Conservation (phyloP, 1,140 invertebrate species). For the Panagrolaimus sp. region DNA sequence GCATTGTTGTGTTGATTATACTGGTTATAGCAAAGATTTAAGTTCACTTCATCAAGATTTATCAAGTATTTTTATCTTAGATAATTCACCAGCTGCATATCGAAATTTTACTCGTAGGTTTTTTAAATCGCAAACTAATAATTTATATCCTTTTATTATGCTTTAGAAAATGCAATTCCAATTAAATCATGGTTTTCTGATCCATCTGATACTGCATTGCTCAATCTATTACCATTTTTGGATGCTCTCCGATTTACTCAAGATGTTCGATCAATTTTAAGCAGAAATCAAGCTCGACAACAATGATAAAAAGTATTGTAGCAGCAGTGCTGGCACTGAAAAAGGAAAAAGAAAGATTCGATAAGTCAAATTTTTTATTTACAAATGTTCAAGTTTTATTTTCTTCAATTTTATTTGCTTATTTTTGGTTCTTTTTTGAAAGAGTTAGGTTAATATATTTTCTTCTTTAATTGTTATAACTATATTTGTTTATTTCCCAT, state of each 20-base stretch:
- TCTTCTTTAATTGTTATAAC: too few species aligned
- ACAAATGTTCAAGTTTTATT: too few species aligned
- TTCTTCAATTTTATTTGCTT: too few species aligned
- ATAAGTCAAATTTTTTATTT: too few species aligned
- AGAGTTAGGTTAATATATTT: too few species aligned
- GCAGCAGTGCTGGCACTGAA: too few species aligned
- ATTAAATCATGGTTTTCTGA: slow-evolving; percentile 99
- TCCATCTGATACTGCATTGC: slow-evolving; percentile 86
- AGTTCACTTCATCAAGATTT: slow-evolving; percentile 90
- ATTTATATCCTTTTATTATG: slow-evolving; percentile 16
- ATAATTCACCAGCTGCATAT: slow-evolving; percentile 98
- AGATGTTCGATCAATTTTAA: slow-evolving; percentile 90
- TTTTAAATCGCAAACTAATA: too few species aligned
- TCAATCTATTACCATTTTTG: slow-evolving; percentile 90
- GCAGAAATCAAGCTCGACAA: too few species aligned
- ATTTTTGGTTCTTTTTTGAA: too few species aligned
- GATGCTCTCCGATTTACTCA: slow-evolving; percentile 92
- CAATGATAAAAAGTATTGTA: too few species aligned
- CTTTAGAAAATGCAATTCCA: slow-evolving; percentile 94
- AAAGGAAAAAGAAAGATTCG: too few species aligned
- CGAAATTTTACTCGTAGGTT: slow-evolving; percentile 81
- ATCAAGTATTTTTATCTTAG: slow-evolving; percentile 94
- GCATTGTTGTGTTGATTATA: slow-evolving; percentile 89
- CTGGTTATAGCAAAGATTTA: slow-evolving; percentile 90
- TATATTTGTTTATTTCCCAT: too few species aligned